Conservation (phyloP, 2,888 invertebrate species). For the Drosophila birchii region DNA sequence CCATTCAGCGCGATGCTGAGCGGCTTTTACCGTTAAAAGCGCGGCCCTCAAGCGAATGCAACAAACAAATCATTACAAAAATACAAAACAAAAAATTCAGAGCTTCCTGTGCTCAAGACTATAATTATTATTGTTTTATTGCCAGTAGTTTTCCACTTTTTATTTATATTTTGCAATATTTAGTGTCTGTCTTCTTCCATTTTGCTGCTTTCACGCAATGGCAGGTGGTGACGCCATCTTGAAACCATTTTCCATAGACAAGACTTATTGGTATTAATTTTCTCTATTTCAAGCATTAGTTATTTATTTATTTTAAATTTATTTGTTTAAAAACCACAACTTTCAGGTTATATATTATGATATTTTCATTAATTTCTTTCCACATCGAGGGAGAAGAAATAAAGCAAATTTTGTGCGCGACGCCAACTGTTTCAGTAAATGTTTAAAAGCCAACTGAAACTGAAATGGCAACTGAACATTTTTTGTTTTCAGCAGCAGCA, state of each 20-base stretch:
- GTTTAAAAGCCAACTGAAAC: constrained; percentile 83
- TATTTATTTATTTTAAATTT: constrained; percentile 6
- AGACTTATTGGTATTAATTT: constrained; percentile 15
- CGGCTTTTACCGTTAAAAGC: constrained; percentile 73
- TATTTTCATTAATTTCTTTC: constrained; percentile 3
- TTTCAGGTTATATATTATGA: background rate
- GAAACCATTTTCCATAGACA: constrained; percentile 58
- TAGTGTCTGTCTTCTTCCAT: constrained; percentile 19
- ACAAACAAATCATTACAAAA: constrained; percentile 6
- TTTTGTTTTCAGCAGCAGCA: constrained; percentile 51
- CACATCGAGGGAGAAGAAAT: constrained; percentile 8
- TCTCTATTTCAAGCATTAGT: background rate
- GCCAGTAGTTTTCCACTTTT: background rate
- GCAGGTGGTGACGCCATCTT: constrained; percentile 68
- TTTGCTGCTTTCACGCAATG: constrained; percentile 61
- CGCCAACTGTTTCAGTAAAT: constrained; percentile 82
- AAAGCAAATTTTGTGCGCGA: constrained; percentile 59
- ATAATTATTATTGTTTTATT: constrained; percentile 14
- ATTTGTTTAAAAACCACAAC: constrained; percentile 16
- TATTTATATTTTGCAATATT: constrained; percentile 13
- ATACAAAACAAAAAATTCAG: constrained; percentile 3
- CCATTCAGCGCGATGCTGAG: constrained; percentile 60
- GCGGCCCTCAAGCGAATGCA: constrained; percentile 61
- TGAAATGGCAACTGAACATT: constrained; percentile 70
- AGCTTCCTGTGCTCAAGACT: constrained; percentile 59